Base-by-base conservation (phyloP, 2,797 vertebrate species). In the Enteromius viviparus region DNA sequence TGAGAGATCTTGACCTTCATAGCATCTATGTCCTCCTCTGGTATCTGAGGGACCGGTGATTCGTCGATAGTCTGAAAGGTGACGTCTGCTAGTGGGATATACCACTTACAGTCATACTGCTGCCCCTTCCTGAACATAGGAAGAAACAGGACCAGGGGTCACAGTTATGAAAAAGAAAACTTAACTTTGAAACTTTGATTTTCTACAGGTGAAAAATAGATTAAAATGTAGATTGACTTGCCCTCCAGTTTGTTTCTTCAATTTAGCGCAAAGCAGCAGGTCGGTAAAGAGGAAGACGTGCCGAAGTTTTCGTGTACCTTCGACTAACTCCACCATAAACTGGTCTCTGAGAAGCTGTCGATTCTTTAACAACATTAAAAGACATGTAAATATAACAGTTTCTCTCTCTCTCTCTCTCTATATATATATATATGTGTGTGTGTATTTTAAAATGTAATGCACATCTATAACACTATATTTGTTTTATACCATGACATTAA, bases 1-100 rank as follows among this genome's bases (percentile, higher is more conserved):
- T 99, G 97, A 34, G 98, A 99, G 92, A 99, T 99, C 93, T 99
- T 99, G 84, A 97, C 95, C 93, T 99, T 99, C 92, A 99, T 94
- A 87, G 96, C 93, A 0, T 99, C 98, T 14, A 99, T 93, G 84
- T 99, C 98, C 88, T 99, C 98, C 0, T 99, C 98, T 0, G 96
- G 95, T 82, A 97, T 96, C 91, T 98, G 94, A 0, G 97, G 96
- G 89, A 99, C 95, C 21, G 96, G 94, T 0, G 95, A 88, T 79
- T 99, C 98, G 40, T 98, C 98, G 1, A 96, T 93, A 12, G 94
- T 94, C 91, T 99, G 98, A 93, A 99, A 98, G 89, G 95, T 97
- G 89, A 99, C 96, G 88, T 99, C 98, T 3, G 94, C 95, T 89
- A 99, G 94, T 0, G 98, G 97, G 89, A 98, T 96, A 94, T 99